These are phyloP conservation scores for Tetragnatha versicolor DNA, from an alignment of 1,140 invertebrate genomes.

Conservation along the genomic window DNA sequence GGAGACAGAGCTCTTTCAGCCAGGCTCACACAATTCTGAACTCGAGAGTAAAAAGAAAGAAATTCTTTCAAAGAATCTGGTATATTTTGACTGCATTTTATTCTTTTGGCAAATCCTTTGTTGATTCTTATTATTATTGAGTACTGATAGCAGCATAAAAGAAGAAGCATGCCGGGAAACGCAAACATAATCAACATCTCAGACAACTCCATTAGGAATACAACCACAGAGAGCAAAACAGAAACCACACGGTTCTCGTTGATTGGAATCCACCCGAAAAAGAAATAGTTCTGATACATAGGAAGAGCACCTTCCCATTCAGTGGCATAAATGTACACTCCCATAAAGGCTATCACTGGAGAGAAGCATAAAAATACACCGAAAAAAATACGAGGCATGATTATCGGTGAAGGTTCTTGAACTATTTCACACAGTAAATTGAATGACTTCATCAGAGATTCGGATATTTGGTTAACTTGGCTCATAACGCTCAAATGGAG, in stretches of 20 bases:
- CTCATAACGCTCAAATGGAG: neutral
- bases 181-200: conserved; percentile 12
- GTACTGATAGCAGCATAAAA: conserved; percentile 19
- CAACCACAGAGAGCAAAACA: neutral
- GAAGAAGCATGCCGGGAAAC: conserved; percentile 4
- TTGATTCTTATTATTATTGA: neutral
- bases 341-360: neutral
- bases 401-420: neutral
- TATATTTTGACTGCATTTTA: neutral
- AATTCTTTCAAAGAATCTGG: conserved; percentile 15
- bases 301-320: neutral
- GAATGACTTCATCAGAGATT: neutral
- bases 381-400: neutral
- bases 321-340: neutral
- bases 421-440: neutral
- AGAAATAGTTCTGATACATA: conserved; percentile 13
- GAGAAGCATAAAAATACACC: neutral
- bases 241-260: neutral
- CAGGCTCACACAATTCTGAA: neutral
- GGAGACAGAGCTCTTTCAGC: conserved; percentile 28
- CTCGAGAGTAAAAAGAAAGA: neutral
- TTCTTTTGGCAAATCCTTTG: conserved; percentile 7
- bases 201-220: neutral
- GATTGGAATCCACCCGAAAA: neutral
- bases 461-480: neutral